Conservation (phyloP, 2,113 vertebrate species). For the Fregetta grallaria region DNA sequence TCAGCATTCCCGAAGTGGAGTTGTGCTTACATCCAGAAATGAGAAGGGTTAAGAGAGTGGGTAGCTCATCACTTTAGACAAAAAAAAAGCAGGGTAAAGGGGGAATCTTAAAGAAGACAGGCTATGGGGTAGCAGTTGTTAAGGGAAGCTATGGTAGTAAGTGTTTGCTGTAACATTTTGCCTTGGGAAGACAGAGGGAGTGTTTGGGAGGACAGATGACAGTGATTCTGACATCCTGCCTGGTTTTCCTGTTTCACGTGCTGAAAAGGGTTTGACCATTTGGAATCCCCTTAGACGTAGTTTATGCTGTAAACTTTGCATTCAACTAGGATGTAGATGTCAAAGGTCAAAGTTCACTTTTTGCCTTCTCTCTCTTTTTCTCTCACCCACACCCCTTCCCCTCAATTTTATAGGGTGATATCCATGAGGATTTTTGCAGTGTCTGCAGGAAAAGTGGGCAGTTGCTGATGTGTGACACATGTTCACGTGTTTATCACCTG, state of each 20-base stretch:
- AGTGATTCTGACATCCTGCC: neutral
- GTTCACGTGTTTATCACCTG: slow-evolving; percentile 98
- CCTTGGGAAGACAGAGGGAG: neutral
- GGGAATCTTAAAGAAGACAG: neutral
- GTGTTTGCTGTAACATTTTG: neutral
- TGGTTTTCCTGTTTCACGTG: neutral
- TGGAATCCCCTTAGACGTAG: neutral
- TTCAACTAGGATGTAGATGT: neutral
- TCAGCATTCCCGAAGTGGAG: neutral
- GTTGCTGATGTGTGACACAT: slow-evolving; percentile 99
- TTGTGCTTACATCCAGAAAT: slow-evolving; percentile 2
- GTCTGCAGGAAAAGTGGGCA: slow-evolving; percentile 99
- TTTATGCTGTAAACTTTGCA: neutral
- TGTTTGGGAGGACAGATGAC: neutral
- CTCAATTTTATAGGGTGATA: slow-evolving; percentile 89
- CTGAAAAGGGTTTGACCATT: neutral
- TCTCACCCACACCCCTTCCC: slow-evolving; percentile 46
- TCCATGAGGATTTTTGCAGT: slow-evolving; percentile 99
- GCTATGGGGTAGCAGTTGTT: neutral
- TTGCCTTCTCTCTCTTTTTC: slow-evolving; percentile 15
- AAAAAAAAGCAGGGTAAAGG: neutral
- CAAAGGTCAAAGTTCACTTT: slow-evolving; percentile 34
- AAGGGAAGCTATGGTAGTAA: neutral
- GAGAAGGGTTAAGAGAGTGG: neutral
- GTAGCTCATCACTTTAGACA: neutral